These are phyloP conservation scores for Sinonovacula constricta DNA, from an alignment of 1,140 invertebrate genomes.

Conservation along the genomic window DNA sequence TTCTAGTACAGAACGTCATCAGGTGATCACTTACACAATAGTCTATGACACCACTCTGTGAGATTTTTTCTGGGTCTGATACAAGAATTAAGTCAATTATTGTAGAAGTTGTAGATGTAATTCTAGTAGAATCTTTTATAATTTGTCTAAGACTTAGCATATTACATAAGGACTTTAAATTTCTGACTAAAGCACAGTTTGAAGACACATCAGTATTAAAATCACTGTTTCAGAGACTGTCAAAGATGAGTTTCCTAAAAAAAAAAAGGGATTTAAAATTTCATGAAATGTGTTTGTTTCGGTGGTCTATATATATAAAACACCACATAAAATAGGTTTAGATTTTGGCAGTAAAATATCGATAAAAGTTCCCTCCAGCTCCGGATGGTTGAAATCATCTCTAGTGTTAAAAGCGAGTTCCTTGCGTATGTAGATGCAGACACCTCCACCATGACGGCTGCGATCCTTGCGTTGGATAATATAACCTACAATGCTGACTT, in stretches of 20 bases:
- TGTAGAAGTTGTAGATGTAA: neutral
- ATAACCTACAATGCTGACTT: neutral
- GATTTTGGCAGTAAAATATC: slow-evolving; percentile 11
- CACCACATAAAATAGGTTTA: slow-evolving; percentile 11
- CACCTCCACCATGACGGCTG: neutral
- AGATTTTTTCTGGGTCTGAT: slow-evolving; percentile 5
- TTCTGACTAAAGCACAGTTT: neutral
- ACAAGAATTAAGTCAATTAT: slow-evolving; percentile 5
- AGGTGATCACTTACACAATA: slow-evolving; percentile 3
- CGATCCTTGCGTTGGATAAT: neutral
- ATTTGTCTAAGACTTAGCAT: slow-evolving; percentile 10
- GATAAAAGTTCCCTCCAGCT: slow-evolving; percentile 3
- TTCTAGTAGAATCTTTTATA: slow-evolving; percentile 5
- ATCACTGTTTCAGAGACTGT: neutral
- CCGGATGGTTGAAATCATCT: too few species aligned
- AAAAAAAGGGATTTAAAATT: too few species aligned
- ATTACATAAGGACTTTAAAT: neutral
- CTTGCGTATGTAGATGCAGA: slow-evolving; percentile 11
- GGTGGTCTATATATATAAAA: slow-evolving; percentile 10
- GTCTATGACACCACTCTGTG: slow-evolving; percentile 3
- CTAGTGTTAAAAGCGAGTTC: too few species aligned
- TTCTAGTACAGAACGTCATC: slow-evolving; percentile 20
- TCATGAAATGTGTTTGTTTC: slow-evolving; percentile 9
- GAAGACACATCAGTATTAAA: neutral
- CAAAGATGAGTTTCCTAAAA: neutral